A percentile compares a stretch with the other conserved stretches of the same genome.
Evolutionary conservation across 2,797 vertebrate species (phyloP).

Genomic region (Lemur catta): DNA sequence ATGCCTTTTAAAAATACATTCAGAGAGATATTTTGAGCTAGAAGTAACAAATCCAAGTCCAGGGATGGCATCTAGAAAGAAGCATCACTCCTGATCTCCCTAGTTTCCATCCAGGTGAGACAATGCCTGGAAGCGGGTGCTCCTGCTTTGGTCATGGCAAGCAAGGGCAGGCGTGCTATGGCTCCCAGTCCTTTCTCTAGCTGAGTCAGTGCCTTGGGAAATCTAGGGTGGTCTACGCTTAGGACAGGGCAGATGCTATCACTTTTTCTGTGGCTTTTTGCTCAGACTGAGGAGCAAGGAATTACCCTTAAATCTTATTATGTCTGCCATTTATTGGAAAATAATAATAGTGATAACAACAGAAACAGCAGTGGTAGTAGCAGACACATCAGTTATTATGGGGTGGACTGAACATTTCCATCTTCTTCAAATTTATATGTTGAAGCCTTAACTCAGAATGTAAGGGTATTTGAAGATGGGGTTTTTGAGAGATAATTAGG

Average conservation of each 20-base stretch:
- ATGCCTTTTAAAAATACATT: background rate
- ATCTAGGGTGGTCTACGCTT: background rate
- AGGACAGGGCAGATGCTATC: too few species aligned
- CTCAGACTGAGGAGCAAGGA: background rate
- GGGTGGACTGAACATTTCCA: background rate
- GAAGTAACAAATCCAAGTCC: background rate
- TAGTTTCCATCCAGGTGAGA: background rate
- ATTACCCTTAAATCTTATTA: background rate
- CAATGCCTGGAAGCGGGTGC: background rate
- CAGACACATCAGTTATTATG: background rate
- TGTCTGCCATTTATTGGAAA: background rate
- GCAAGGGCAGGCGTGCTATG: accelerated
- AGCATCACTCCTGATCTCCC: background rate
- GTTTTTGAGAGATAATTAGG: background rate
- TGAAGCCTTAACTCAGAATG: background rate
- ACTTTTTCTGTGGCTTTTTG: background rate
- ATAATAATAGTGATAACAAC: background rate
- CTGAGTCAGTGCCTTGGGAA: background rate
- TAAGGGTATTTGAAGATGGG: background rate
- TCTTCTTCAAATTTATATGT: background rate
- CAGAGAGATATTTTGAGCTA: background rate
- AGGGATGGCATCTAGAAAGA: background rate
- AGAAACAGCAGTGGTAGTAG: background rate
- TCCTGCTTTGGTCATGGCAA: background rate
- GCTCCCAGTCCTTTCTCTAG: background rate